These are phyloP conservation scores for Prunella strophiata DNA, from an alignment of 2,797 vertebrate genomes.

Conservation along the genomic window DNA sequence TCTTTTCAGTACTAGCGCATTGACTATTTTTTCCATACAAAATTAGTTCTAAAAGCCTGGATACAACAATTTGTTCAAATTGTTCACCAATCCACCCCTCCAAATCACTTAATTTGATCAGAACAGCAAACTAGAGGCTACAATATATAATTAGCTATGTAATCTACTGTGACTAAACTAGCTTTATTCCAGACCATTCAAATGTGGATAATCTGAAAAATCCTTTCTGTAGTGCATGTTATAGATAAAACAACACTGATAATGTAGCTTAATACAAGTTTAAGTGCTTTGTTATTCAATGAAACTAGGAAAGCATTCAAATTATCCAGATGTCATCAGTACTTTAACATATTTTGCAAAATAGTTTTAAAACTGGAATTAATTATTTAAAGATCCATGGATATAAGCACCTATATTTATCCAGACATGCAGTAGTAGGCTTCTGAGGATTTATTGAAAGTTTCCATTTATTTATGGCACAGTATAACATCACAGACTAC, in stretches of 20 bases:
- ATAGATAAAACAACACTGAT: conserved; percentile 25
- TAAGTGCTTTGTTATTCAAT: neutral
- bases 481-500: neutral
- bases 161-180: conserved; percentile 40
- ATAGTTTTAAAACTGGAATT: neutral
- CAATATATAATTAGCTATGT: conserved; percentile 3
- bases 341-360: neutral
- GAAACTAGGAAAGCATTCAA: neutral
- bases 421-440: neutral
- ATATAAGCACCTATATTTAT: neutral
- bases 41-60: neutral
- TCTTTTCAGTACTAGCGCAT: neutral
- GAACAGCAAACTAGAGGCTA: conserved; percentile 13
- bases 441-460: neutral
- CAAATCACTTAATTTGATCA: conserved; percentile 15
- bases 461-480: neutral
- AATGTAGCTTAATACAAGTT: neutral
- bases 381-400: neutral
- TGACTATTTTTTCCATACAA: neutral
- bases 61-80: neutral
- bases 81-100: neutral
- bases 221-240: neutral
- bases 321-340: neutral
- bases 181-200: conserved; percentile 29
- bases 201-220: conserved; percentile 36